Evolutionary conservation across 1,140 invertebrate genomes (phyloP).

Genomic region (Vanessa tameamea): DNA sequence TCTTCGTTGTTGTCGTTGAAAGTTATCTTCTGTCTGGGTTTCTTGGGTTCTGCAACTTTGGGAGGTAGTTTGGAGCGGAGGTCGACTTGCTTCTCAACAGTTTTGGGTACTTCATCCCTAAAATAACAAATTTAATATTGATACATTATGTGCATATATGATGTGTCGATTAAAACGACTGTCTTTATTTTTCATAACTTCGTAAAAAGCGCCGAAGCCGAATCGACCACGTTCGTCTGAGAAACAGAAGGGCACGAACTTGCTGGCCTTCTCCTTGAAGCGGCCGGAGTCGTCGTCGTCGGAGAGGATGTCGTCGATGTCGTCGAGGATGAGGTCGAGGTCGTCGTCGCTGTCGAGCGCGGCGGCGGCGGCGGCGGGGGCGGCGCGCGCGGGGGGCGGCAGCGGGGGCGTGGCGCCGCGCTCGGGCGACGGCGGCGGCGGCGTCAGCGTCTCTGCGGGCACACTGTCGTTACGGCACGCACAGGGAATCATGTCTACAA

Average conservation of each 20-base stretch:
- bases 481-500: neutral
- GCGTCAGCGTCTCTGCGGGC: constrained; percentile 46
- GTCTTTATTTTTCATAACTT: no score
- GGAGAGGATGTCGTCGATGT: constrained; percentile 70
- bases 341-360: constrained; percentile 58
- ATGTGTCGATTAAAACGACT: no score
- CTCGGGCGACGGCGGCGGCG: constrained; percentile 22
- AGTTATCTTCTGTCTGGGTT: constrained; percentile 58
- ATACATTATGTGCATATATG: no score
- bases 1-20: constrained; percentile 50
- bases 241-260: no score
- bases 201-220: no score
- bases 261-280: constrained; percentile 44
- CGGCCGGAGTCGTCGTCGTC: constrained; percentile 65
- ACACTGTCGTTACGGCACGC: no score
- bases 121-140: neutral
- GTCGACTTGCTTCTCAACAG: constrained; percentile 37
- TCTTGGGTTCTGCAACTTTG: constrained; percentile 37
- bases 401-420: constrained; percentile 41
- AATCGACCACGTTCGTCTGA: no score
- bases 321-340: constrained; percentile 66
- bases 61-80: constrained; percentile 55
- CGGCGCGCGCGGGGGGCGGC: constrained; percentile 11
- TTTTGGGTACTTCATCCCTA: constrained; percentile 43
- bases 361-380: constrained; percentile 37